Base-by-base conservation (phyloP, 2,797 vertebrate species). In the Cyprinodon diabolis region DNA sequence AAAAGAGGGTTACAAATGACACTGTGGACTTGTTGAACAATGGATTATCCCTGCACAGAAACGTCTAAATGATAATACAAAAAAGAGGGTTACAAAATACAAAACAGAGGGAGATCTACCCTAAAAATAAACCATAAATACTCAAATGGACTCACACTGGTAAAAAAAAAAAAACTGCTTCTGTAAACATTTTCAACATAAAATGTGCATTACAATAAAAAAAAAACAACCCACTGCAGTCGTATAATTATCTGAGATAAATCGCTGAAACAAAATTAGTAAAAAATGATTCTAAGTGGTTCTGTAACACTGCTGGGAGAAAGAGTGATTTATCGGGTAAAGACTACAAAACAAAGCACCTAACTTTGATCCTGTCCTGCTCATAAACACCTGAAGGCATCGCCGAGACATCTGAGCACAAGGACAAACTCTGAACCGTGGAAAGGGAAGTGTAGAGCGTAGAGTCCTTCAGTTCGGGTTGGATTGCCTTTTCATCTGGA, bases 121-220 rank as follows among this genome's bases (percentile, higher is more conserved):
- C 95, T 93, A 92, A 87, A 95, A 96, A 95, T 93, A 95, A 97
- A 95, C 91, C 95, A 96, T 96, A 96, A 96, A 96, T 96, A 94
- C 91, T 93, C 83, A 92, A 92, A 77, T 95, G 79, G 95, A 95
- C 95, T 94, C 93, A 94, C 94, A 93, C 96, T 94, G 94, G 95
- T 96, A 94, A 94, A 95, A 96, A 96, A 93, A 96, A 96, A 92
- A 94, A 89, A n/a, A n/a, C 89, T 87, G 89, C 84, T 95, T 96
- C 92, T 97, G 96, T 97, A 97, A 97, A 97, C 96, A 96, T 96
- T 95, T 96, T 95, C 94, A 96, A 96, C 93, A 89, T 93, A 95
- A 95, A 91, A 91, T 94, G 95, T 95, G 95, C 96, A 95, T 93
- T 94, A 94, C 84, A 91, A 77, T 85, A 86, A 79, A 79, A 94